A percentile compares a stretch with the other conserved stretches of the same genome.
Conservation (phyloP, 2,888 invertebrate genomes). For the Papilio demoleus region DNA sequence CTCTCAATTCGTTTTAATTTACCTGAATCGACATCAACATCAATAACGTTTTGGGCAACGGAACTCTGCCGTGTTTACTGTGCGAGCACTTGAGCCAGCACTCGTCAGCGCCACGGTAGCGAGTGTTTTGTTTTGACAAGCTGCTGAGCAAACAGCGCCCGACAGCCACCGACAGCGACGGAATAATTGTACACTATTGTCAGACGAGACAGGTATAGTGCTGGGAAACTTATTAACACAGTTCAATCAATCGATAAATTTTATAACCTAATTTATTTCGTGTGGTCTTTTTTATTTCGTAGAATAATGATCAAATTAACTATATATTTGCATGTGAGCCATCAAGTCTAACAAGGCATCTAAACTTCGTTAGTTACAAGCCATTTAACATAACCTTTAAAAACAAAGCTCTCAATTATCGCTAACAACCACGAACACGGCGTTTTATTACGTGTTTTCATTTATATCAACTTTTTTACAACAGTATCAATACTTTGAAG, state of each 20-base stretch:
- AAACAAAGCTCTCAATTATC: neutral
- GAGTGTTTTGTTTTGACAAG: conserved; percentile 67
- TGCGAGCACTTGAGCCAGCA: conserved; percentile 61
- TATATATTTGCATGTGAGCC: conserved; percentile 5
- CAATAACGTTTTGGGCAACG: conserved; percentile 49
- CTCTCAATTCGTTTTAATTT: no score
- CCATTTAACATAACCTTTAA: neutral
- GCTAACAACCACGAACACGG: neutral
- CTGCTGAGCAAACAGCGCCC: conserved; percentile 66
- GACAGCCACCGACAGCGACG: conserved; percentile 59
- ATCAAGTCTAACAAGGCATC: neutral
- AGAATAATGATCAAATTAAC: neutral
- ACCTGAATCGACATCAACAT: conserved; percentile 23
- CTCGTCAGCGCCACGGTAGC: conserved; percentile 67
- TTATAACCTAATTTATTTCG: no score
- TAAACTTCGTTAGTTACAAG: conserved; percentile 8
- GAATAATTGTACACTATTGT: conserved; percentile 63
- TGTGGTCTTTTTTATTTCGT: neutral
- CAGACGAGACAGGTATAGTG: conserved; percentile 52
- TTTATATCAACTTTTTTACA: neutral
- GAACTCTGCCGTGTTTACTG: conserved; percentile 64
- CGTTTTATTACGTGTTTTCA: neutral
- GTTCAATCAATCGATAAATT: neutral
- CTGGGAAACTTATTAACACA: conserved; percentile 42
- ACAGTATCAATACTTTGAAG: neutral